Evolutionary conservation across 2,797 vertebrate species (phyloP).

Genomic region (Spondyliosoma cantharus): DNA sequence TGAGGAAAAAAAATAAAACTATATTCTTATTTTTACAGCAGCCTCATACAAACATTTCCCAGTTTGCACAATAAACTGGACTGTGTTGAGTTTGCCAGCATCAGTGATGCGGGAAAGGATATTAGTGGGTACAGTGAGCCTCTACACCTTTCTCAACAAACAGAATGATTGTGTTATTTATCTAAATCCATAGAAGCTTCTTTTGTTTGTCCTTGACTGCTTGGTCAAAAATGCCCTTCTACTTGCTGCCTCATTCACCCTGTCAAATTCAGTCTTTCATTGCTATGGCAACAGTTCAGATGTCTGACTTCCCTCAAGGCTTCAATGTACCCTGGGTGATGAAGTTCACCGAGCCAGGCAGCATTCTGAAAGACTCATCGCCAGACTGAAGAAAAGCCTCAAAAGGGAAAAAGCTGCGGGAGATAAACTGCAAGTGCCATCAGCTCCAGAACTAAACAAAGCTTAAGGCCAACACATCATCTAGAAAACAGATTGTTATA

Average conservation of each 20-base stretch:
- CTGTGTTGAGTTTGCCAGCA: background rate
- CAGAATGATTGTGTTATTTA: background rate
- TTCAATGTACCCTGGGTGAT: background rate
- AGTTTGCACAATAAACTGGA: background rate
- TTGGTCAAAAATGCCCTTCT: background rate
- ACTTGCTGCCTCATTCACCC: background rate
- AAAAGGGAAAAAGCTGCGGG: background rate
- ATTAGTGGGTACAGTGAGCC: background rate
- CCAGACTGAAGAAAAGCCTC: background rate
- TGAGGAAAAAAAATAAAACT: background rate
- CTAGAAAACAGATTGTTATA: background rate
- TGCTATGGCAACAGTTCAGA: conserved; percentile 57
- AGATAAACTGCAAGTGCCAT: background rate
- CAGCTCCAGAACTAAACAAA: conserved; percentile 25
- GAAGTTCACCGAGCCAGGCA: background rate
- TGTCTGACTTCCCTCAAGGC: conserved; percentile 3
- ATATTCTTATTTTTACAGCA: background rate
- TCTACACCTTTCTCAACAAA: background rate
- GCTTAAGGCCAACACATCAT: background rate
- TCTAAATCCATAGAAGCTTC: background rate
- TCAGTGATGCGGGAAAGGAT: background rate
- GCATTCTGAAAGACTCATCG: background rate
- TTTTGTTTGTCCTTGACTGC: conserved; percentile 3
- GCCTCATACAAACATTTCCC: background rate
- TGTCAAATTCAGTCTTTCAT: conserved; percentile 40